These are phyloP conservation scores for Campylomormyrus tamandua DNA, from an alignment of 2,113 vertebrate genomes.

Conservation along the genomic window DNA sequence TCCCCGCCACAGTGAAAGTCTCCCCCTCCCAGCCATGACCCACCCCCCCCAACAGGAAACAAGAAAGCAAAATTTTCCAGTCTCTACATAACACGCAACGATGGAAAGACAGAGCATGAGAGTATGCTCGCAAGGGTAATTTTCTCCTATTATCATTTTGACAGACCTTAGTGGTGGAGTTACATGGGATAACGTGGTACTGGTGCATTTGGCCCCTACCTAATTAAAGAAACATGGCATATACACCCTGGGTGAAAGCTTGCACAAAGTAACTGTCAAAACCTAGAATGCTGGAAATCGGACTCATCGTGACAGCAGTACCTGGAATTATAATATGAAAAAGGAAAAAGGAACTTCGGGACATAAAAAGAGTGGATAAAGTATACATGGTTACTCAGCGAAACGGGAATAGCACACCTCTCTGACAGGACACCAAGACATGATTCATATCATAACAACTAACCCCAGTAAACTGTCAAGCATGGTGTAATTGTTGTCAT, in stretches of 20 bases:
- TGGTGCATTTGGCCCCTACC: not conserved
- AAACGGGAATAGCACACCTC: not conserved
- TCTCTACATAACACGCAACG: not conserved
- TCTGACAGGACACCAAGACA: not conserved
- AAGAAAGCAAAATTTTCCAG: slow-evolving; percentile 6
- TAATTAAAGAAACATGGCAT: not conserved
- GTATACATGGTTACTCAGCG: not conserved
- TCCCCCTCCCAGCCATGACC: slow-evolving; percentile 24
- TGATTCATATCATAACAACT: not conserved
- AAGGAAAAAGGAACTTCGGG: not conserved
- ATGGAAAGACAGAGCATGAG: not conserved
- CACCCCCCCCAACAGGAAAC: slow-evolving; percentile 28
- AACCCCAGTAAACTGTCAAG: not conserved
- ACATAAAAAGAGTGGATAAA: not conserved
- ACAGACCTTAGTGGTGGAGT: not conserved
- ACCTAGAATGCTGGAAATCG: not conserved
- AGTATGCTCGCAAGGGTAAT: not conserved
- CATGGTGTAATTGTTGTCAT: not conserved
- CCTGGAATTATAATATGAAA: not conserved
- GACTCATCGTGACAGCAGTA: not conserved
- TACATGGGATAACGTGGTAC: not conserved
- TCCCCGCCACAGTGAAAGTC: slow-evolving; percentile 21
- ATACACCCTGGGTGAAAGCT: not conserved
- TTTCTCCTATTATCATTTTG: not conserved
- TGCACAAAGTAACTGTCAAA: not conserved